Conservation (phyloP, 2,797 vertebrate species). For the Enteromius treurensis region DNA sequence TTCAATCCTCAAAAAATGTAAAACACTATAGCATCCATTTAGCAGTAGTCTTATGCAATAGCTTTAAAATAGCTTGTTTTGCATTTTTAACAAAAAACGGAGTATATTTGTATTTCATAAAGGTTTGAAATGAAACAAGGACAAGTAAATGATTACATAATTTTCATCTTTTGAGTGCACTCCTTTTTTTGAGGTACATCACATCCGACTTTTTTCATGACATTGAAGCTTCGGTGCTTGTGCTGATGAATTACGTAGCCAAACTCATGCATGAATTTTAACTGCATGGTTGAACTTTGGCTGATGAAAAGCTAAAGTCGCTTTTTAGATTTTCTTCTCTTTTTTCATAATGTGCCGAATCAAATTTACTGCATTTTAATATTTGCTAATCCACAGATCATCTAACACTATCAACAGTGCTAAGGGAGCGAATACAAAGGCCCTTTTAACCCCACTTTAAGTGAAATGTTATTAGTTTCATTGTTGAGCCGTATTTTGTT, state of each 20-base stretch:
- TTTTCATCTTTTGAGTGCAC: not conserved
- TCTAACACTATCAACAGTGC: not conserved
- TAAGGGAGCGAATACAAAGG: not conserved
- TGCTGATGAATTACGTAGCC: not conserved
- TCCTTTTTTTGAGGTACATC: not conserved
- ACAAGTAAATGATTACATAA: not conserved
- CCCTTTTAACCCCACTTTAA: not conserved
- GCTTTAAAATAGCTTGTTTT: not conserved
- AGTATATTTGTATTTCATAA: not conserved
- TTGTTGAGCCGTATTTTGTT: not conserved
- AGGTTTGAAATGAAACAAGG: not conserved
- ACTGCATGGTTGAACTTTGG: conserved; percentile 26
- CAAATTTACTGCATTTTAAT: conserved; percentile 28
- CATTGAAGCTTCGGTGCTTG: conserved; percentile 19
- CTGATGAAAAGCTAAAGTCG: not conserved
- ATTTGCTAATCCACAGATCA: not conserved
- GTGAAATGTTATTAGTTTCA: conserved; percentile 24
- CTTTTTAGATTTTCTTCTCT: not conserved
- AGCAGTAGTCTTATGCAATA: not conserved
- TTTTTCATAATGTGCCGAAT: not conserved
- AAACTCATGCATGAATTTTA: conserved; percentile 25
- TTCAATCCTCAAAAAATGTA: not conserved
- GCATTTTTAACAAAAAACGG: not conserved
- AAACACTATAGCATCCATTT: not conserved
- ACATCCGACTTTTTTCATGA: not conserved